Percentiles rank a stretch among this genome's conserved stretches.
phyloP scores from a whole-genome alignment of 1,140 invertebrate species.

The Drosophila repleta region DNA sequence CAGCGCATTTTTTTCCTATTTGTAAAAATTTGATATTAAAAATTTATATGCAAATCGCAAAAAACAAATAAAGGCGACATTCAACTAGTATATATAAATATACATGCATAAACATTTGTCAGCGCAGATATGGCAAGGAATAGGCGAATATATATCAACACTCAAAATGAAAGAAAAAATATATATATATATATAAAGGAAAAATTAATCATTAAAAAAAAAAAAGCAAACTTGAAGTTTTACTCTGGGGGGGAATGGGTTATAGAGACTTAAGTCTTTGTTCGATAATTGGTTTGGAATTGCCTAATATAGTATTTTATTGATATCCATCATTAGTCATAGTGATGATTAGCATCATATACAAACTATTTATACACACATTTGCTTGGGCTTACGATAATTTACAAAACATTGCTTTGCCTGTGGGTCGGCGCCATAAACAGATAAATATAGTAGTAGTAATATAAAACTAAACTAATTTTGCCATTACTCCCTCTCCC shows the following conservation, averaged over 20 bases:
- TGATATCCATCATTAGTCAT: slow-evolving; percentile 42
- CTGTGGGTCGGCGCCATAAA: background rate
- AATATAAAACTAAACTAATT: background rate
- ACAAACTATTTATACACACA: slow-evolving; percentile 26
- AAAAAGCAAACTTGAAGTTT: slow-evolving; percentile 22
- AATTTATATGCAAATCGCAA: slow-evolving; percentile 71
- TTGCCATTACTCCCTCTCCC: background rate
- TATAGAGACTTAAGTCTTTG: slow-evolving; percentile 60
- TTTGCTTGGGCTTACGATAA: slow-evolving; percentile 18
- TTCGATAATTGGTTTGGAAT: slow-evolving; percentile 71
- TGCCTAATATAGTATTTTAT: slow-evolving; percentile 68
- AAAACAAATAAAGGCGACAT: slow-evolving; percentile 25
- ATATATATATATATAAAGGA: slow-evolving; percentile 52
- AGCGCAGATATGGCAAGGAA: slow-evolving; percentile 32
- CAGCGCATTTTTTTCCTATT: slow-evolving; percentile 75
- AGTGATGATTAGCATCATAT: slow-evolving; percentile 27
- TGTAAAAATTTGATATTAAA: slow-evolving; percentile 80
- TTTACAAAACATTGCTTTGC: slow-evolving; percentile 25
- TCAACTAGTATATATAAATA: slow-evolving; percentile 42
- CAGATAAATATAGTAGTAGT: background rate
- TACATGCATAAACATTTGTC: slow-evolving; percentile 46
- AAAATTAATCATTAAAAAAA: slow-evolving; percentile 63
- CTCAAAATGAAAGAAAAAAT: slow-evolving; percentile 68
- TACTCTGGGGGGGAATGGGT: background rate
- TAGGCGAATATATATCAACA: slow-evolving; percentile 73